Evolutionary conservation across 2,888 invertebrate genomes (phyloP), one percentile per base, ranked within the genome.

Genomic region (Brenthis hecate): DNA sequence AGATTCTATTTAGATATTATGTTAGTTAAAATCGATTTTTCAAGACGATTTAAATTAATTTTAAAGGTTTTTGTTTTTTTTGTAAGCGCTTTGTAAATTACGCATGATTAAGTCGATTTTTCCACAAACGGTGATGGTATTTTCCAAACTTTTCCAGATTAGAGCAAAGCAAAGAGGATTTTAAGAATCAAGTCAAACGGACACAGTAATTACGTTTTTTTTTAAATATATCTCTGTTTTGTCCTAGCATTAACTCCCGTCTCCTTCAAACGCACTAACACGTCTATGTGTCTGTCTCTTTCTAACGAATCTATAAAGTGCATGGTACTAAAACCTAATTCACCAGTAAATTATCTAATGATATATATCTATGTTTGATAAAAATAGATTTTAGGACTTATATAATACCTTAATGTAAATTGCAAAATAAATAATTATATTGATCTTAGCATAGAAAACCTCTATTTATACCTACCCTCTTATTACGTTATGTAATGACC

Each of bases 181-280:
- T 93, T 85, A 86, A 84, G 75, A 83, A 85, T 48, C 93, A 92
- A 87, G 93, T 93, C 77, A 93, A 93, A 86, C 77, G 93, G 76
- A 92, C 93, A 79, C 93, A 93, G 93, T 93, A 93, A 79, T 75
- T 75, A 71, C 62, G 32, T 47, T 57, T 50, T 67, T 78, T 77
- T 78, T 76, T 76, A 77, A 73, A 78, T 75, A 76, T 77, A 81
- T 74, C 76, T 81, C 76, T 80, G 77, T 73, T 77, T 75, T 74
- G 72, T 73, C 72, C 69, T 71, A 67, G 60, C 65, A 43, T 43
- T 36, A 19, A 53, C 51, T 51, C 62, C 23, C 60, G 43, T 72
- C 65, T 69, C 71, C 50, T 58, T 73, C 68, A 74, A 69, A 74
- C 69, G 60, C 65, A 70, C 71, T 75, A 69, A 71, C 61, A 23